These are phyloP conservation scores for Pterocles gutturalis DNA, from an alignment of 2,113 vertebrate genomes.

Conservation along the genomic window DNA sequence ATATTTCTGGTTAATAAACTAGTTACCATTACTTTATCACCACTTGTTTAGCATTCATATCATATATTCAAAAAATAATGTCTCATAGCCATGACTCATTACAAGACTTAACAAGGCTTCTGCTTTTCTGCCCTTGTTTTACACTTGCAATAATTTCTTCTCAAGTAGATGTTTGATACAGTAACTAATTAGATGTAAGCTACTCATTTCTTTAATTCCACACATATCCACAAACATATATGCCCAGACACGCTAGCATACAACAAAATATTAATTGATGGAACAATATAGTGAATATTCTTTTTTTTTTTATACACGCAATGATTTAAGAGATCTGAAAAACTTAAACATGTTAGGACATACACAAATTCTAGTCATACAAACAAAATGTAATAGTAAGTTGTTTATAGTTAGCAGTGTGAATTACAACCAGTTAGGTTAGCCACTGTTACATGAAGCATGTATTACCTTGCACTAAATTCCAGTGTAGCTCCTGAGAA, in stretches of 20 bases:
- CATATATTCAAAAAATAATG: background rate
- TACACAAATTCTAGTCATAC: background rate
- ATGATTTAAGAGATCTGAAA: background rate
- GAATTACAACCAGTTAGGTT: background rate
- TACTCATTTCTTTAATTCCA: background rate
- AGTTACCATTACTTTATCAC: background rate
- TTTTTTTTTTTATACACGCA: background rate
- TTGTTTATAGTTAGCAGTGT: background rate
- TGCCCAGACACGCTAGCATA: rapidly evolving
- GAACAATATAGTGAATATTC: background rate
- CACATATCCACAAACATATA: background rate
- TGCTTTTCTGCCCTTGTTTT: background rate
- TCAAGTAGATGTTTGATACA: background rate
- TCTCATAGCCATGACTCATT: background rate
- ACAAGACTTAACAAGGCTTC: background rate
- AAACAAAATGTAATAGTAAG: background rate
- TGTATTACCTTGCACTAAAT: background rate
- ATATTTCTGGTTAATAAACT: background rate
- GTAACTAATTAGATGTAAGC: conserved; percentile 7
- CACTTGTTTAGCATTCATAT: background rate
- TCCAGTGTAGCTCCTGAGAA: background rate
- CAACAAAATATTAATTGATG: background rate
- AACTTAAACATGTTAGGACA: background rate
- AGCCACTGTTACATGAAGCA: background rate
- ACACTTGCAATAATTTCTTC: background rate